Evolutionary conservation across 2,113 vertebrate genomes (phyloP).

Genomic region (Dasypus novemcinctus): DNA sequence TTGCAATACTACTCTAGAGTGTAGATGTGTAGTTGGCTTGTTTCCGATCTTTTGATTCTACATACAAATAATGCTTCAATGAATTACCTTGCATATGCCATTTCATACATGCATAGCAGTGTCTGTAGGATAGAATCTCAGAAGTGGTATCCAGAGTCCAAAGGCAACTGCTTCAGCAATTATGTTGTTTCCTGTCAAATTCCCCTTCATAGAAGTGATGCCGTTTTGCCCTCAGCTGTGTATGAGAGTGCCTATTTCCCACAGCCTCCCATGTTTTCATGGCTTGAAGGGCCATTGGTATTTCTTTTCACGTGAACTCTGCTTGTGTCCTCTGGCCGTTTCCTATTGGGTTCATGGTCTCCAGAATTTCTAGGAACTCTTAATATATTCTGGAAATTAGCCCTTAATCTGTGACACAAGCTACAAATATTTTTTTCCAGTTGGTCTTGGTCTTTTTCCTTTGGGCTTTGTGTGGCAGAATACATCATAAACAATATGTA

Average conservation of each 20-base stretch:
- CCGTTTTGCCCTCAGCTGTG: neutral
- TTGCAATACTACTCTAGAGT: neutral
- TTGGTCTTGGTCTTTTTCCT: neutral
- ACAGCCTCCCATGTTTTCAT: neutral
- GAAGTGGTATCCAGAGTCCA: neutral
- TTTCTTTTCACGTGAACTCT: neutral
- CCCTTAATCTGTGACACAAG: neutral
- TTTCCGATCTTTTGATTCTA: neutral
- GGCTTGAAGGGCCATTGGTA: neutral
- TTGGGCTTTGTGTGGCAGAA: neutral
- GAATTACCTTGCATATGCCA: neutral
- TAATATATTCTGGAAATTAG: neutral
- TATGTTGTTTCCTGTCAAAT: neutral
- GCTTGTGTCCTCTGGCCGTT: neutral
- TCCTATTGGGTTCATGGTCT: neutral
- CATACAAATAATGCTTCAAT: neutral
- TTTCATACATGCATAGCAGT: neutral
- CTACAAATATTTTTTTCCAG: neutral
- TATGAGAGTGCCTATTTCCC: neutral
- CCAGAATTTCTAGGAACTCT: neutral
- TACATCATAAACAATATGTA: no score
- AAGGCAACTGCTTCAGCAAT: neutral
- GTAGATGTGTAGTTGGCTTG: fast-evolving
- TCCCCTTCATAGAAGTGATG: neutral
- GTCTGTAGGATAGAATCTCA: neutral